These are phyloP conservation scores for Anoura caudifer DNA, from an alignment of 2,113 vertebrate genomes.

Conservation along the genomic window DNA sequence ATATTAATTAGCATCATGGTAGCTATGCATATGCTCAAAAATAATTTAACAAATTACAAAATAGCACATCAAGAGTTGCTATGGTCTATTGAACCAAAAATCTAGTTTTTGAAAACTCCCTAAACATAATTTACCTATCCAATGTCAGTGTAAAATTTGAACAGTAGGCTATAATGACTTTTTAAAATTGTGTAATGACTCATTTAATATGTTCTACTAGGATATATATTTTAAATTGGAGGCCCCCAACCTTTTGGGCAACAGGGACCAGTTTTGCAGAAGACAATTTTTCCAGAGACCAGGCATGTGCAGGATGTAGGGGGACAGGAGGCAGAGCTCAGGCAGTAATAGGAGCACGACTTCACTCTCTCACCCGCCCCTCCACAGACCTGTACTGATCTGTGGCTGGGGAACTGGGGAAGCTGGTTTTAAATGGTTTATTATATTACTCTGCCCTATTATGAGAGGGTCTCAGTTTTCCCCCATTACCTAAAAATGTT, in stretches of 20 bases:
- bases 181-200: conserved; percentile 37
- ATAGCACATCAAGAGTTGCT: conserved; percentile 30
- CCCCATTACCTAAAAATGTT: conserved; percentile 31
- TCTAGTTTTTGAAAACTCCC: conserved; percentile 34
- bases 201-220: conserved; percentile 50
- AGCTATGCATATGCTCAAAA: not conserved
- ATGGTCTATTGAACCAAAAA: conserved; percentile 39
- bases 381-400: too few relatives aligned
- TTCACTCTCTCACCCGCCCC: too few relatives aligned
- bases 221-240: not conserved
- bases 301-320: too few relatives aligned
- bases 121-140: conserved; percentile 43
- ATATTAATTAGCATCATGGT: conserved; percentile 18
- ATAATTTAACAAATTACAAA: conserved; percentile 61
- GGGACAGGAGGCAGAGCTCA: too few relatives aligned
- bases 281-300: too few relatives aligned
- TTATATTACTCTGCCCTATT: conserved; percentile 23
- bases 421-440: not conserved
- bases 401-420: too few relatives aligned
- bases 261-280: too few relatives aligned
- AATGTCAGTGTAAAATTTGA: conserved; percentile 7
- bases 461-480: not conserved
- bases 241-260: too few relatives aligned
- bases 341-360: too few relatives aligned
- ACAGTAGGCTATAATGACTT: conserved; percentile 35